Percentiles rank a stretch among this genome's conserved stretches.
phyloP scores from a whole-genome alignment of 2,113 vertebrate species.

The Ahaetulla prasina region DNA sequence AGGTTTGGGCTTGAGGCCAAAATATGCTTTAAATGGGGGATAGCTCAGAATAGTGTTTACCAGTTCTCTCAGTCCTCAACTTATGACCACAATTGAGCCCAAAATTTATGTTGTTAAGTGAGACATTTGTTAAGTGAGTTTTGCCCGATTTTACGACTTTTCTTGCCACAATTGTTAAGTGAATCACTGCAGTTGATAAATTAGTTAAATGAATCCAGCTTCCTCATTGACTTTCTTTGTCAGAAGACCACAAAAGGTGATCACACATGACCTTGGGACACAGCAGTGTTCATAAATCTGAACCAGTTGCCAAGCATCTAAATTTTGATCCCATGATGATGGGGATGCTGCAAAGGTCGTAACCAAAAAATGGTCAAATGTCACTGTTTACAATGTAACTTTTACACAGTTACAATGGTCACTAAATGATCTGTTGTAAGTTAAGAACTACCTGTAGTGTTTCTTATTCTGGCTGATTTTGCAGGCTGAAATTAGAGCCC shows the following conservation, averaged over 20 bases:
- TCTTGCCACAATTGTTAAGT: neutral
- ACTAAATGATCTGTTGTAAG: neutral
- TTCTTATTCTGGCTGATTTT: neutral
- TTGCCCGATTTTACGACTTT: neutral
- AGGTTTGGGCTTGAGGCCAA: neutral
- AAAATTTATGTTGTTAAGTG: neutral
- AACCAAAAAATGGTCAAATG: neutral
- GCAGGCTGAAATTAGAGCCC: neutral
- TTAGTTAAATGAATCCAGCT: neutral
- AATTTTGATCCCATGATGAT: neutral
- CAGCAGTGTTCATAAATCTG: neutral
- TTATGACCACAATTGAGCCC: neutral
- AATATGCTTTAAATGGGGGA: neutral
- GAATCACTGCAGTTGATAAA: neutral
- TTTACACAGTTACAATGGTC: neutral
- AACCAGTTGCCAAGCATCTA: neutral
- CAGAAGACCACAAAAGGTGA: neutral
- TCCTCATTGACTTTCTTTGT: neutral
- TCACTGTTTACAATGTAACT: neutral
- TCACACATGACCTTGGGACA: neutral
- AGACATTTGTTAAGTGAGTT: neutral
- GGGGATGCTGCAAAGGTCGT: neutral
- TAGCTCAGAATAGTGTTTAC: neutral
- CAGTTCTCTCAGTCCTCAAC: neutral
- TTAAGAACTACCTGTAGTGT: neutral